Base-by-base conservation (phyloP, 2,113 vertebrate genomes). In the Cyprinodon brontotheroides region DNA sequence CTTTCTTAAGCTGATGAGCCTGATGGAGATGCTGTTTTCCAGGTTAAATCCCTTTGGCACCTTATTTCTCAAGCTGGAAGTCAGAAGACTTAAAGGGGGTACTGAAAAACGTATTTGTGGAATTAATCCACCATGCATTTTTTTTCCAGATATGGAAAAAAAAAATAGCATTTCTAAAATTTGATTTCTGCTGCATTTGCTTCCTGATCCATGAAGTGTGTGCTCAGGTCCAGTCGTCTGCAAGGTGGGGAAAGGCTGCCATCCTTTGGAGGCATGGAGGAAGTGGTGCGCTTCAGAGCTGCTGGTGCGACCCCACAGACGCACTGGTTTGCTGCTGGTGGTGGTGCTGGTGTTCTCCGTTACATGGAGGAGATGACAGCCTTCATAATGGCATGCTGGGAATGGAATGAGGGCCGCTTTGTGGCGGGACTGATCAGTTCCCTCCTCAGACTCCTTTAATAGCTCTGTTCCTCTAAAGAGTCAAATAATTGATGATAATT, bases 241-340 rank as follows among this genome's bases (percentile, higher is more conserved):
- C n/a, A 71, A 67, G 65, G 65, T 85, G 68, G 84, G 86, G 64
- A 85, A 82, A 92, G 85, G 86, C 86, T 65, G 91, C 92, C 93
- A 85, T 81, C 93, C 69, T 69, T 66, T 81, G 93, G 92, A 83
- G 2, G 65, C 73, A 11, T 4, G 0, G 48, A 3, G 65, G 66
- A 84, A 90, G 59, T 84, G 84, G 63, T 47, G 72, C 61, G 77
- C 50, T 8, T 10, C 36, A 61, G 61, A 66, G 75, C 59, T n/a
- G 68, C 65, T 68, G 75, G 78, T 79, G 84, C 84, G 80, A 74
- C 79, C 72, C 79, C 68, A 29, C 29, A 29, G 29, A 29, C 29
- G 29, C 29, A 29, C 29, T 29, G 29, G 29, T 29, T 29, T 29
- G 29, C 29, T 29, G 29, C 29, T 29, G 29, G 29, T 29, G 29